Base-by-base conservation (phyloP, 2,888 invertebrate species). In the Chloroclysta siterata region DNA sequence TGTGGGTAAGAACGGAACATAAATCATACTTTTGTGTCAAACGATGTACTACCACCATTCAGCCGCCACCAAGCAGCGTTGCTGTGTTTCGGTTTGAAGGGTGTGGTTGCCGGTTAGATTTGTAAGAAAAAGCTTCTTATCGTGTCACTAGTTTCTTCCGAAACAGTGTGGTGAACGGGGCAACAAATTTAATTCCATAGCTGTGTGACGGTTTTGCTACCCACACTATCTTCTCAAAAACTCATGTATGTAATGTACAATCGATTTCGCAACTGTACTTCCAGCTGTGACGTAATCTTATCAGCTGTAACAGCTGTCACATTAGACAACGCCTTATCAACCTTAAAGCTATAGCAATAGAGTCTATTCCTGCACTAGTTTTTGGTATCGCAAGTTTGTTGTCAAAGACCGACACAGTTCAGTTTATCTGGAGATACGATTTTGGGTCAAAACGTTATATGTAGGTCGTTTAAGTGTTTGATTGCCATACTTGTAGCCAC, bases 381-480 rank as follows among this genome's bases (percentile, higher is more conserved):
- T 15, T 44, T n/a, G 55, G 48, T 62, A 61, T 65, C 42, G 63
- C 28, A 42, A 13, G 17, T 46, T 47, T 57, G 42, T 39, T 46
- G 22, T 36, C 36, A 60, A 53, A 42, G 41, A 57, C 61, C 55
- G 58, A 51, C 53, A 70, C 53, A 55, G 64, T 67, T 69, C 51
- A 28, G 15, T 62, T 68, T 72, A 72, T 72, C 72, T 62, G 57
- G 48, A 68, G 72, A 69, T 72, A 72, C 13, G 59, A 61, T 70
- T 72, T 70, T 66, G 55, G 69, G 70, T 70, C 70, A 69, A 65
- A 66, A 54, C 51, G 60, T 59, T 51, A 61, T 68, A 72, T 69
- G 58, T 66, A 65, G 65, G 58, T 51, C 70, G 52, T 60, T 59
- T 60, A 15, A 54, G 54, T 53, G 46, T 54, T 29, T 5, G 44